Percentiles rank a stretch among this genome's conserved stretches.
Evolutionary conservation across 2,888 invertebrate species (phyloP).

Genomic region (Pyrrhosoma nymphula): DNA sequence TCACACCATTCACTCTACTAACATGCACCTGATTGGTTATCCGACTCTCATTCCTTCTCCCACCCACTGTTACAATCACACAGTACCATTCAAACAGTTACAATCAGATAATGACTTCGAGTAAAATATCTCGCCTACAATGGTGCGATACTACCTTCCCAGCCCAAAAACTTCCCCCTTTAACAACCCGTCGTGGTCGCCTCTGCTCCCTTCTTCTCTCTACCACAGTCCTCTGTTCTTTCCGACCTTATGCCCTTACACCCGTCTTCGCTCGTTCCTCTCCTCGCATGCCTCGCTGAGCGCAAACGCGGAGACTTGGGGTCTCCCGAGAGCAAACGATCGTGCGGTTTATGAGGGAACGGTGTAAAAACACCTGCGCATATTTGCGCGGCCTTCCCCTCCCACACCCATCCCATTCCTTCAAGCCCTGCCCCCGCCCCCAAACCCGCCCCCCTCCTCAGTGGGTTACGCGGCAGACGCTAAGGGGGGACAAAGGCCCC

Average conservation of each 20-base stretch:
- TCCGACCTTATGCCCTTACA: background rate
- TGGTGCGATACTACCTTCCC: too few species aligned
- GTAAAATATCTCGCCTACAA: too few species aligned
- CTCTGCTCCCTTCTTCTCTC: too few species aligned
- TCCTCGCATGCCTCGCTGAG: background rate
- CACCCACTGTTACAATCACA: too few species aligned
- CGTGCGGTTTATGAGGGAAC: background rate
- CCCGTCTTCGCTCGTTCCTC: background rate
- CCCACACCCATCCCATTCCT: background rate
- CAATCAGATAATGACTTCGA: too few species aligned
- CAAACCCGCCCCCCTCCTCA: background rate
- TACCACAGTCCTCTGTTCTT: background rate
- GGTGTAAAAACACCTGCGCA: slow-evolving; percentile 11
- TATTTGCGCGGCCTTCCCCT: background rate
- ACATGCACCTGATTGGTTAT: too few species aligned
- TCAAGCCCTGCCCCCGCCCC: background rate
- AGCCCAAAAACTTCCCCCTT: too few species aligned
- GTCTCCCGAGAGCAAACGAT: slow-evolving; percentile 28
- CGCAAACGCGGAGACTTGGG: slow-evolving; percentile 8
- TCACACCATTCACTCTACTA: too few species aligned
- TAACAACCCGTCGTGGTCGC: too few species aligned
- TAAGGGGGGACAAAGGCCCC: slow-evolving; percentile 4
- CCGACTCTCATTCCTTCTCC: too few species aligned
- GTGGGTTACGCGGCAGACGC: slow-evolving; percentile 3
- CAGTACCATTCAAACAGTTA: too few species aligned